A percentile compares a stretch with the other conserved stretches of the same genome.
These are phyloP conservation scores for Ooceraea biroi DNA, from an alignment of 1,140 invertebrate species.

Conservation along the genomic window DNA sequence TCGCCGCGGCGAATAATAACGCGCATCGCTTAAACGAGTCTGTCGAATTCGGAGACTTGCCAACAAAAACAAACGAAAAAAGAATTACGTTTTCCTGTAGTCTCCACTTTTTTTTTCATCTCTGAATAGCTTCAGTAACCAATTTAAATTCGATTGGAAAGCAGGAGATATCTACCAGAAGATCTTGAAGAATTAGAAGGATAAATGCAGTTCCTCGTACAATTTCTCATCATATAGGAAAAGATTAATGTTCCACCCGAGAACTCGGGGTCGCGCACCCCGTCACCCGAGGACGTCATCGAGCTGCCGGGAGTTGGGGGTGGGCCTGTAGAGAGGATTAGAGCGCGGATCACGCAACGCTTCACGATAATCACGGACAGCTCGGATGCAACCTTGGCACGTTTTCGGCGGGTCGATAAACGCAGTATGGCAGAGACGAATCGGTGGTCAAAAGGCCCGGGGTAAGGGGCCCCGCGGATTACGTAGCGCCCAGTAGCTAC, in stretches of 20 bases:
- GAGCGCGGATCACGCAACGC: conserved; percentile 6
- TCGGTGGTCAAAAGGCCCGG: conserved; percentile 61
- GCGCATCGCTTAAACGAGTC: neutral
- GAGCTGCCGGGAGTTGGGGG: neutral
- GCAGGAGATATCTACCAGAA: neutral
- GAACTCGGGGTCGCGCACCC: neutral
- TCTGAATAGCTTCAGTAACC: neutral
- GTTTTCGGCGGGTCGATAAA: conserved; percentile 45
- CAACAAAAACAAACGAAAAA: neutral
- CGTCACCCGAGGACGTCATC: neutral
- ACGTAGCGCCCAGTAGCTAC: conserved; percentile 41
- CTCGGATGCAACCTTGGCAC: conserved; percentile 55
- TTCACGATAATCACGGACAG: conserved; percentile 46
- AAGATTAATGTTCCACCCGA: conserved; percentile 3
- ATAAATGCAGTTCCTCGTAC: neutral
- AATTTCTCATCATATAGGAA: neutral
- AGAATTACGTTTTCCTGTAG: neutral
- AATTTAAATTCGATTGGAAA: conserved; percentile 14
- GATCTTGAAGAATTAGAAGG: neutral
- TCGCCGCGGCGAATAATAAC: conserved; percentile 29
- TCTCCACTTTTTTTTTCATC: neutral
- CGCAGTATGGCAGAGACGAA: conserved; percentile 40
- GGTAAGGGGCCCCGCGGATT: conserved; percentile 18
- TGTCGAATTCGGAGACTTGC: neutral
- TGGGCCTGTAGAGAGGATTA: neutral